phyloP scores from a whole-genome alignment of 2,113 vertebrate species.

The Cercocebus atys region DNA sequence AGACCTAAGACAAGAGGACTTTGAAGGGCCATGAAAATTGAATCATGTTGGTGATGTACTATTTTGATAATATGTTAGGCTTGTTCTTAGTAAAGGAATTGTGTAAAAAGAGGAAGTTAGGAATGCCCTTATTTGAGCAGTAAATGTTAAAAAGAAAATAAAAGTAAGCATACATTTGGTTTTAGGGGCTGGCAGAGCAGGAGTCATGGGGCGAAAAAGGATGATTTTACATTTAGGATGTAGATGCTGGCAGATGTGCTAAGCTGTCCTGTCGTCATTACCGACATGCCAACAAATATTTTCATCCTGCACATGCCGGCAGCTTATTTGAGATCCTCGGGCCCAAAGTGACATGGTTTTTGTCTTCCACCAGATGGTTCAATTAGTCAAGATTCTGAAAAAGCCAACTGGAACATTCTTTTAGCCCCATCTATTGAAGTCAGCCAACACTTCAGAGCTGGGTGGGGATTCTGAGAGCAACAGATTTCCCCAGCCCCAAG shows the following conservation, averaged over 20 bases:
- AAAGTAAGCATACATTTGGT: background rate
- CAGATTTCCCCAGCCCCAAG: constrained; percentile 66
- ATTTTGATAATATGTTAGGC: background rate
- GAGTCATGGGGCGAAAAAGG: background rate
- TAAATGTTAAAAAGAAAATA: background rate
- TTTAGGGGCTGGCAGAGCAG: background rate
- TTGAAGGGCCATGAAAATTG: background rate
- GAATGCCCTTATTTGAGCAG: background rate
- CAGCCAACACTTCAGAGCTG: constrained; percentile 52
- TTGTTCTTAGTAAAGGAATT: background rate
- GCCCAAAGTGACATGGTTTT: constrained; percentile 63
- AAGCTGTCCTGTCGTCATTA: background rate
- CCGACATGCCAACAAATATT: constrained; percentile 68
- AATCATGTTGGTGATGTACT: background rate
- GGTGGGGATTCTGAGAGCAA: constrained; percentile 56
- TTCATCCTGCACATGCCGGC: constrained; percentile 56
- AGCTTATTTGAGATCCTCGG: constrained; percentile 73
- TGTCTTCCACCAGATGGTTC: constrained; percentile 75
- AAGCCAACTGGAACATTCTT: constrained; percentile 65
- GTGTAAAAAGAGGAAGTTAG: background rate
- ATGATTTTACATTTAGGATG: background rate
- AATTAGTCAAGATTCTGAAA: constrained; percentile 75
- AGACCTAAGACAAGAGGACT: background rate
- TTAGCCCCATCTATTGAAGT: constrained; percentile 56
- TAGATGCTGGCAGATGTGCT: constrained; percentile 7